Conservation (phyloP, 1,140 invertebrate species). For the Ceratoteleas bidentatus region DNA sequence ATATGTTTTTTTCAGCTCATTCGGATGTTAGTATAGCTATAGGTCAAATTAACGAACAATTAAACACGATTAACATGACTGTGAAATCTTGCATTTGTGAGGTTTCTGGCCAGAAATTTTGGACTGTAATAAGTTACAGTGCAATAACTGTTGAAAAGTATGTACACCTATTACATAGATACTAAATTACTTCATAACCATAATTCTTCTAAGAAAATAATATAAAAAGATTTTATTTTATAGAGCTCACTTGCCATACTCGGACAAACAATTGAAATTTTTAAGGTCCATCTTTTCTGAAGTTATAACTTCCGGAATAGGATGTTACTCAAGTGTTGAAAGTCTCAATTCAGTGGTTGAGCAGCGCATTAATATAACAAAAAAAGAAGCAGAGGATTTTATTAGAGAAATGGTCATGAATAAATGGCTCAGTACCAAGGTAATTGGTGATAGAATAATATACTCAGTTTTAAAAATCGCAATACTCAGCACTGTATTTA, state of each 20-base stretch:
- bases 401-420: constrained; percentile 63
- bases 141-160: constrained; percentile 37
- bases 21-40: constrained; percentile 62
- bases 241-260: constrained; percentile 21
- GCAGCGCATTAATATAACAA: constrained; percentile 61
- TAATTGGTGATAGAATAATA: no score
- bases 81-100: constrained; percentile 37
- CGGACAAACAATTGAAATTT: constrained; percentile 59
- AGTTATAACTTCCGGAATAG: constrained; percentile 67
- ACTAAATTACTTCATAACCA: no score
- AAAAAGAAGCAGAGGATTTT: constrained; percentile 68
- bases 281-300: constrained; percentile 69
- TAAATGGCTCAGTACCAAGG: constrained; percentile 70
- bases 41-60: constrained; percentile 64
- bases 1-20: constrained; percentile 65
- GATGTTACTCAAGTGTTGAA: constrained; percentile 66
- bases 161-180: neutral
- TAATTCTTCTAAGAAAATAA: no score
- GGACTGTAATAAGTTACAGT: constrained; percentile 24
- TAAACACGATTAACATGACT: constrained; percentile 58
- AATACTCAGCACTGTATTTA: no score
- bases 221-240: constrained; percentile 6
- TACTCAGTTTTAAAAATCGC: neutral
- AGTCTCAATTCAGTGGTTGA: constrained; percentile 71
- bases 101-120: constrained; percentile 37